Evolutionary conservation across 2,888 invertebrate genomes (phyloP), one percentile per base, ranked within the genome.

Genomic region (Phortica magna): DNA sequence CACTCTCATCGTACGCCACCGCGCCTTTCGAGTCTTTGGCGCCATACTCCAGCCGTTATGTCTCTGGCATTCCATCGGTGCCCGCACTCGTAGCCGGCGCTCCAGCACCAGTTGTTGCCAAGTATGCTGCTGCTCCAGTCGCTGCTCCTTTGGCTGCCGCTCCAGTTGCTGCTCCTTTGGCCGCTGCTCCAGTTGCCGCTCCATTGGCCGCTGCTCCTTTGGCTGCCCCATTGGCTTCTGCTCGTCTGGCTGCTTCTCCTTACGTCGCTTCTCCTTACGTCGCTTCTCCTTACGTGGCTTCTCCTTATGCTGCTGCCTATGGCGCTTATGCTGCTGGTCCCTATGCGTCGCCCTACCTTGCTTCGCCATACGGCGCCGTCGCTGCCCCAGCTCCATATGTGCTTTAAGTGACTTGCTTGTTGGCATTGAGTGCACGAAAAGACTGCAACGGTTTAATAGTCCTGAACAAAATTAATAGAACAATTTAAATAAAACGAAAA

Each of bases 1-100:
- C 84, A 17, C 84, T 84, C 14, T 90, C 91, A 4, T 90, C 89
- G 43, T 91, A 91, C 80, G 84, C 91, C 65, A 91, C 90, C 0
- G 84, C 90, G 0, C 90, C 90, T n/a, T 88, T 91, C 71, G 88
- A 86, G 31, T 88, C 88, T 76, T 80, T 85, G 1, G 84, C 83
- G 9, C 90, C 91, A 12, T 80, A 87, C 68, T 84, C 89, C 71
- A 88, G 88, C 78, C 91, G 90, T 73, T 90, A 90, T 77, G 89
- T 89, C 48, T 85, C 90, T 0, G 90, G 90, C 10, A 75, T 87
- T n/a, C 88, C 89, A 19, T 84, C 86, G 72, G 79, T 78, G n/a
- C 82, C 82, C 59, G 76, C 77, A 12, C 12, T 72, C 39, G 74
- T 75, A 48, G 72, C 82, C 48, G 76, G 82, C 67, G 82, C 82